Evolutionary conservation across 2,113 vertebrate species (phyloP).

Genomic region (crab-eating macaque (Macaca fascicularis)): T2T-MFA8v1.1 NC_088391.1:65748001-65748500

Average conservation of each 20-base stretch:
- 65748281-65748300: neutral
- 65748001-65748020: neutral
- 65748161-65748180: neutral
- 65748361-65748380: neutral
- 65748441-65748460: constrained; percentile 36
- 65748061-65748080: neutral
- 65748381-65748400: neutral
- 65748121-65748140: neutral
- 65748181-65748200: neutral
- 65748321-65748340: neutral
- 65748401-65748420: neutral
- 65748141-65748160: neutral
- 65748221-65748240: neutral
- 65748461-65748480: neutral
- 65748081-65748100: neutral
- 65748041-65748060: neutral
- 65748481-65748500: neutral
- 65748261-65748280: neutral
- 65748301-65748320: neutral
- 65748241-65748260: neutral
- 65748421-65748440: neutral
- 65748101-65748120: neutral
- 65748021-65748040: neutral
- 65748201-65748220: neutral
- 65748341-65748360: neutral